phyloP scores from a whole-genome alignment of 1,140 invertebrate species.

The Drosophila murphyi region DNA sequence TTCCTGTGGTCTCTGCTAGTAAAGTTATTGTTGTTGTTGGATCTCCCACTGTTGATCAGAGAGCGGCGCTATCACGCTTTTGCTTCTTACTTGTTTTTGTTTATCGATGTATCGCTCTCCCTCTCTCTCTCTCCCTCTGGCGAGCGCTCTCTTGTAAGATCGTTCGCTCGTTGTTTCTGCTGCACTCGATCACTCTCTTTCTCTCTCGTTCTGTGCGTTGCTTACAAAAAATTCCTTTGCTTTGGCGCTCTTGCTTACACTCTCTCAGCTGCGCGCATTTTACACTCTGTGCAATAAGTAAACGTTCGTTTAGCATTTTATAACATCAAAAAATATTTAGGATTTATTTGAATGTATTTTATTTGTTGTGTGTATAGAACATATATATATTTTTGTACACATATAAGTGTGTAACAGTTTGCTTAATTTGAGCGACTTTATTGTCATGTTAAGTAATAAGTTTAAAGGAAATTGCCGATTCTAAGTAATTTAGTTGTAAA shows the following conservation, averaged over 20 bases:
- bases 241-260: constrained; percentile 40
- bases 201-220: constrained; percentile 36
- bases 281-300: constrained; percentile 54
- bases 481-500: no score
- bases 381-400: not conserved
- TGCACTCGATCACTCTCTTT: constrained; percentile 19
- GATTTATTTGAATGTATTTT: not conserved
- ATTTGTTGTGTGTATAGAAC: not conserved
- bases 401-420: not conserved
- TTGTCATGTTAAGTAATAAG: no score
- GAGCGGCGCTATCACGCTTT: constrained; percentile 39
- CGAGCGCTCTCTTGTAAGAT: constrained; percentile 7
- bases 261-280: constrained; percentile 37
- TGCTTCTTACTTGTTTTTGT: constrained; percentile 33
- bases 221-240: constrained; percentile 45
- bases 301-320: not conserved
- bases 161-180: not conserved
- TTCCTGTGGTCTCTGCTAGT: constrained; percentile 27
- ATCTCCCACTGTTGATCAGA: constrained; percentile 25
- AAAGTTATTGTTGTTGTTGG: constrained; percentile 20
- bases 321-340: not conserved
- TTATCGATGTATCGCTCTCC: constrained; percentile 35
- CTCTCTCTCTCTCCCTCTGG: not conserved
- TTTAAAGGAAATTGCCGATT: no score
- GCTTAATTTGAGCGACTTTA: not conserved